Evolutionary conservation across 1,140 invertebrate genomes (phyloP), one percentile per base, ranked within the genome.

Genomic region (Drosophila biarmipes): DNA sequence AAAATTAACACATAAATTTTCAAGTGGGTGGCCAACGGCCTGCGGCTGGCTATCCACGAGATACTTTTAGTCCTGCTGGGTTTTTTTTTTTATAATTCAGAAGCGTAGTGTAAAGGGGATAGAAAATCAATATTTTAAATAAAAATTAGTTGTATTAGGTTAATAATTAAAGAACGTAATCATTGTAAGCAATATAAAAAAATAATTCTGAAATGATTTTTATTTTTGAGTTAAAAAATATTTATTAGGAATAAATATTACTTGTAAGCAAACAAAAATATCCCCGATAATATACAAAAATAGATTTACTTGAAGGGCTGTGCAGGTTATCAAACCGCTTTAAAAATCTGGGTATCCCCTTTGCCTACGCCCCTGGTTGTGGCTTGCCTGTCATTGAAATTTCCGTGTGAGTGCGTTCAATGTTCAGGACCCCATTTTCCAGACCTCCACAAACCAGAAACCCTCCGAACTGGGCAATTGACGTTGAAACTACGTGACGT

Each of bases 1-100:
- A 68, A 90, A 90, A 90, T 90, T 91, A 90, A 91, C 87, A 90
- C 87, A 90, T 90, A 90, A 90, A 90, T 90, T 91, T 85, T 80
- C 76, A 86, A 87, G 82, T 87, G 82, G 82, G 78, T 72, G 80
- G 78, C 61, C 48, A 57, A 52, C 15, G 49, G 45, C 81, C 74
- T 87, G 78, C 67, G 74, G 80, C 69, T 49, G 58, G 84, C 78
- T 66, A 68, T 75, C 38, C 59, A 46, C 56, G 56, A 72, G 80
- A 84, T 84, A 79, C 76, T 75, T 75, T 71, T 14, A 29, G 58
- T 54, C 21, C 19, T 42, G 40, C 12, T 14, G 24, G 53, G 7
- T 17, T 48, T 48, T 15, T 15, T 68, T n/a, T 4, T 43, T 19
- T 43, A 17, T 8, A 40, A 4, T 31, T 3, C 27, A 68, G 8